These are phyloP conservation scores for Clarias pachynema DNA, from an alignment of 2,797 vertebrate genomes.

Conservation along the genomic window DNA sequence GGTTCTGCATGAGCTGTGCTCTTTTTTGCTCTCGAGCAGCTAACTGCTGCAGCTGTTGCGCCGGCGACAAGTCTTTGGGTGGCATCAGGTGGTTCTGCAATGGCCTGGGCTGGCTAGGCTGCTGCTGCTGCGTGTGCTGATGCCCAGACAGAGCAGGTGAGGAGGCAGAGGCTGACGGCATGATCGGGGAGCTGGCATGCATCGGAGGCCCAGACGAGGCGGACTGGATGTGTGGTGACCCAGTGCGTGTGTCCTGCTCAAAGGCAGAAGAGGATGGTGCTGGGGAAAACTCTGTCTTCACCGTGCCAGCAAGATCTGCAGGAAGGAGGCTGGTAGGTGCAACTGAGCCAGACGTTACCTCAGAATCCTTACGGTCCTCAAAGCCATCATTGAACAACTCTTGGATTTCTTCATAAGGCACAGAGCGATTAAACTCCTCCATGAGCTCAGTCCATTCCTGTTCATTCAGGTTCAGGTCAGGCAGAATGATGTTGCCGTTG, in stretches of 20 bases:
- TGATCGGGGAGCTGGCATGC: constrained; percentile 80
- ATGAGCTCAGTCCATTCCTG: constrained; percentile 98
- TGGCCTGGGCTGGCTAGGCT: constrained; percentile 75
- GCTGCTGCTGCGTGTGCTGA: constrained; percentile 72
- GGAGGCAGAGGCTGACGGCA: constrained; percentile 70
- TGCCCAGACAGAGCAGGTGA: constrained; percentile 80
- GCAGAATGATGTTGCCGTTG: constrained; percentile 86
- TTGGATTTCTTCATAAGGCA: constrained; percentile 95
- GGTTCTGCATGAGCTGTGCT: constrained; percentile 86
- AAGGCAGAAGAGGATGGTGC: constrained; percentile 75
- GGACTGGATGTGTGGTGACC: constrained; percentile 84
- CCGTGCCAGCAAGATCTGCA: constrained; percentile 77
- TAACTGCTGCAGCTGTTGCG: constrained; percentile 94
- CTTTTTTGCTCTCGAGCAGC: constrained; percentile 90
- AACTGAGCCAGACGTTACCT: constrained; percentile 70
- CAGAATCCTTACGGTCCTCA: constrained; percentile 91
- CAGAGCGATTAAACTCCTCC: constrained; percentile 94
- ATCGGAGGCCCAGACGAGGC: constrained; percentile 81
- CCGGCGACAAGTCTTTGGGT: constrained; percentile 90
- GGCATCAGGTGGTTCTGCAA: constrained; percentile 78
- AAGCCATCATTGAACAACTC: constrained; percentile 94
- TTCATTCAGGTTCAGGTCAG: constrained; percentile 95
- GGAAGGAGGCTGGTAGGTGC: constrained; percentile 78
- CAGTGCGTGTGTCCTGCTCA: constrained; percentile 84
- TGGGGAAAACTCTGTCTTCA: constrained; percentile 93